These are phyloP conservation scores for Smittia sp. DNA, from an alignment of 2,888 invertebrate species.

Conservation along the genomic window DNA sequence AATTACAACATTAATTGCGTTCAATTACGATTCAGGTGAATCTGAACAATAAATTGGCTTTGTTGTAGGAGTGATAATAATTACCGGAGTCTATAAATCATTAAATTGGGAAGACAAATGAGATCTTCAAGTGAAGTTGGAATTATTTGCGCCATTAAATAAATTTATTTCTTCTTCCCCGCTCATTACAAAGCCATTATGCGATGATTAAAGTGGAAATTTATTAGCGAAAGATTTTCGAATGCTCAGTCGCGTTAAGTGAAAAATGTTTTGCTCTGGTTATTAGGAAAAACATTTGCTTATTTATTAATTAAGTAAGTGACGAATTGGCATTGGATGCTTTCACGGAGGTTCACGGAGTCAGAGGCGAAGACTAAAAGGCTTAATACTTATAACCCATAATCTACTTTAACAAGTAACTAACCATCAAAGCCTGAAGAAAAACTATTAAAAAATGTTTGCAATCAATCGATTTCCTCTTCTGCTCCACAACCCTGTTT, in stretches of 20 bases:
- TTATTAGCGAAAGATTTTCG: neutral
- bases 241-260: neutral
- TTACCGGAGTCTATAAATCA: conserved; percentile 39
- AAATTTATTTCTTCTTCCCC: conserved; percentile 29
- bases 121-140: conserved; percentile 2
- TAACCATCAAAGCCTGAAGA: too few relatives aligned
- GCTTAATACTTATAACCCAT: too few relatives aligned
- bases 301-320: too few relatives aligned
- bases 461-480: too few relatives aligned
- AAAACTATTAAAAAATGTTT: too few relatives aligned
- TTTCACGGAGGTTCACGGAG: too few relatives aligned
- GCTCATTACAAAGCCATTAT: neutral
- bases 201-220: conserved; percentile 11
- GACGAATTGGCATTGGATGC: too few relatives aligned
- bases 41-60: conserved; percentile 7
- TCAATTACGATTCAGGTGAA: conserved; percentile 40
- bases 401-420: neutral
- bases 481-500: neutral
- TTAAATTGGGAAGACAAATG: conserved; percentile 35
- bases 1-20: conserved; percentile 34
- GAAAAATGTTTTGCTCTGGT: neutral
- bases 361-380: too few relatives aligned
- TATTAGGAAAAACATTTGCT: too few relatives aligned
- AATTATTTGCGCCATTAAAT: conserved; percentile 36
- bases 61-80: conserved; percentile 18